These are phyloP conservation scores for Phortica okadai DNA, from an alignment of 2,888 invertebrate genomes.

Conservation along the genomic window DNA sequence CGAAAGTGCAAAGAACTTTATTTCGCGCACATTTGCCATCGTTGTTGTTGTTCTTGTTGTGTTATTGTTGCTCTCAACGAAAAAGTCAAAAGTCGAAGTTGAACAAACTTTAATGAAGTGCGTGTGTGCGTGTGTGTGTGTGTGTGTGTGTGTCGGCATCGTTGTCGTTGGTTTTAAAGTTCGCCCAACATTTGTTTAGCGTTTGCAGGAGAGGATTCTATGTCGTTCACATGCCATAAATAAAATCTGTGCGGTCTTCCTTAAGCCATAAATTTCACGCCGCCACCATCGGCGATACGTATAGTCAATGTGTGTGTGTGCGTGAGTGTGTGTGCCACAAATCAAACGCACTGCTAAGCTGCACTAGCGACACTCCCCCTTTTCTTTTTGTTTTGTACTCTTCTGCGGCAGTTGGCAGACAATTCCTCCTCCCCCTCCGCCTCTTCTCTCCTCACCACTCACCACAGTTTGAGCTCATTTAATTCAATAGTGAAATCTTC, in stretches of 20 bases:
- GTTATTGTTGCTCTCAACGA: conserved; percentile 20
- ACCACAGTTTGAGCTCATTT: conserved; percentile 30
- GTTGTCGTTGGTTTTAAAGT: background rate
- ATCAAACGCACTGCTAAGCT: background rate
- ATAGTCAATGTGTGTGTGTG: background rate
- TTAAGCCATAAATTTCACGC: conserved; percentile 57
- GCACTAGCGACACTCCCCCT: conserved; percentile 6
- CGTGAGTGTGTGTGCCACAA: background rate
- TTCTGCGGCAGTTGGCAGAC: too few species aligned
- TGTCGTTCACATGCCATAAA: conserved; percentile 35
- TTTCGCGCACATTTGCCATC: conserved; percentile 12
- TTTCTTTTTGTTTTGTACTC: background rate
- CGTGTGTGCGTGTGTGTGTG: background rate
- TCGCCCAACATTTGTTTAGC: conserved; percentile 59
- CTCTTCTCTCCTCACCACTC: conserved; percentile 19
- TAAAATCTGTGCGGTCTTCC: conserved; percentile 55
- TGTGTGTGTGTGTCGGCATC: background rate
- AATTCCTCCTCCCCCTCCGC: background rate
- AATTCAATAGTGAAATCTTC: conserved; percentile 55
- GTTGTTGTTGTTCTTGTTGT: background rate
- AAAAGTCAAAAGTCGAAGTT: conserved; percentile 67
- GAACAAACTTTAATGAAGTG: conserved; percentile 56
- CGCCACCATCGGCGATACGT: conserved; percentile 34
- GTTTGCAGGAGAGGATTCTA: conserved; percentile 53
- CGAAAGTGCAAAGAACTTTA: conserved; percentile 58